Base-by-base conservation (phyloP, 2,113 vertebrate genomes). In the Spilogale gracilis region DNA sequence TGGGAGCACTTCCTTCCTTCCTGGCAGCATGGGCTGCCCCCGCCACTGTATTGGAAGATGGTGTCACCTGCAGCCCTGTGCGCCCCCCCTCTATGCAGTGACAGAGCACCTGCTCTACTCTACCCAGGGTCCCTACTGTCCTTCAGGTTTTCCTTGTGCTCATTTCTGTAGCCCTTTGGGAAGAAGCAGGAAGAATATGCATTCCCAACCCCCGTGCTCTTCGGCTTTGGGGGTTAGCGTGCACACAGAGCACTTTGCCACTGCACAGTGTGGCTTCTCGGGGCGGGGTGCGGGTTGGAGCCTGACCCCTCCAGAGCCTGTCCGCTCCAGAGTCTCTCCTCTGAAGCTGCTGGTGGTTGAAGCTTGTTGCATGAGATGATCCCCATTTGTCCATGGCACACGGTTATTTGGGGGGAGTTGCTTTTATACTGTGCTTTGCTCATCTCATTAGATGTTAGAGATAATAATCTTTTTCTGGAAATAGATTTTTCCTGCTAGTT, bases 201-300 rank as follows among this genome's bases (percentile, higher is more conserved):
- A 0, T 48, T 16, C 90, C 63, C 10, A 3, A 16, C 12, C 38
- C 5, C 0, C 0, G 12, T 3, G 27, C 17, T 38, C 8, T 50
- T 48, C 48, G 78, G 80, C 21, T 21, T 20, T 79, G 71, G n/a
- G 38, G 23, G 43, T 6, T 0, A 0, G 50, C 18, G 6, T 38
- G 17, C 12, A 23, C 13, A 21, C 17, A 6, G 23, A 69, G 81
- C 25, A 2, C 2, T 48, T 45, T 38, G 71, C 48, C 3, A 30
- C 2, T 2, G 16, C 16, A 18, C 3, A 21, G 30, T 9, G 1
- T 27, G 27, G 18, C 63, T 54, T 12, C 32, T 13, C 0, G 27
- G 45, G 25, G 56, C 4, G 12, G 4, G 71, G 11, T 20, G 18
- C 3, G 30, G 56, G 11, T 17, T 16, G 17, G 73, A 18, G 4